Base-by-base conservation (phyloP, 2,797 vertebrate genomes). In the Rhabdomys pumilio region DNA sequence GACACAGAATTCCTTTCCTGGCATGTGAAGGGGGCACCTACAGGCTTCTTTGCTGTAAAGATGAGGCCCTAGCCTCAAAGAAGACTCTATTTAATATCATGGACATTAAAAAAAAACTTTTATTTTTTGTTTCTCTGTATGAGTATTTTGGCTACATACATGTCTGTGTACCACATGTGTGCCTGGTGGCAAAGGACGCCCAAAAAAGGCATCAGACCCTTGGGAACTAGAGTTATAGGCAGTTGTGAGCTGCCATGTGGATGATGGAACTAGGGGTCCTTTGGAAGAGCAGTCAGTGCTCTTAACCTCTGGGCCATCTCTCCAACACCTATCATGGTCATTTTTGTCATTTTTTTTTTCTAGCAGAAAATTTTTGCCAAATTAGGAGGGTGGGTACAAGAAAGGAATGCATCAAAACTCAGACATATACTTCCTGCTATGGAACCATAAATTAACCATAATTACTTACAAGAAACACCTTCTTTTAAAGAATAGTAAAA, bases 401-500 rank as follows among this genome's bases (percentile, higher is more conserved):
- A 84, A 89, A 89, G 89, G n/a, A 61, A 84, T 53, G 85, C 22
- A 12, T 50, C 82, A 83, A 76, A 14, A 87, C 34, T 96, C 79
- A 89, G 61, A 15, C 29, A 73, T 90, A 92, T 90, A 92, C 55
- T 55, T 95, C 59, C 9, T 67, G 44, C 67, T 72, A 8, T 89
- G 59, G 88, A 87, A 79, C 50, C 50, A 3, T 82, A 29, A 38
- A 17, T 38, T 91, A 91, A 91, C 84, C 93, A 86, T 83, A 88
- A 6, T 75, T 73, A 67, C 69, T 93, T 73, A 80, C 81, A 93
- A 82, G 77, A 65, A 79, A 94, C 90, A 72, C 41, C 44, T 50
- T 96, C 84, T 67, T 55, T 88, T 69, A 94, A 95, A 94, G 65
- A 93, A 89, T 22, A 72, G 14, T 77, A 75, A 84, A 8, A 89